Evolutionary conservation across 1,140 invertebrate genomes (phyloP).

Genomic region (Bombus waltoni): DNA sequence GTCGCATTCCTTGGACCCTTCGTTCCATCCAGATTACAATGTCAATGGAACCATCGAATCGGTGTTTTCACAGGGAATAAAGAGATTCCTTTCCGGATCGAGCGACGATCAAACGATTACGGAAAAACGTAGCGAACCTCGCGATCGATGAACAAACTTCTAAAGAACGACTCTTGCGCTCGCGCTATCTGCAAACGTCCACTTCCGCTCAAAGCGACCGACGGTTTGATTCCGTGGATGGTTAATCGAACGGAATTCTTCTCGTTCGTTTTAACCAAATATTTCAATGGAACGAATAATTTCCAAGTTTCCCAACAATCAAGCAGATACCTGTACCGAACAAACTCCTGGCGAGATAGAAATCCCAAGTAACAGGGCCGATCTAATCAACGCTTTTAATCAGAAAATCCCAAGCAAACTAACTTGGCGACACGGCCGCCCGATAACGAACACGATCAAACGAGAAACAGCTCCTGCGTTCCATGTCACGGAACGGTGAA

Average conservation of each 20-base stretch:
- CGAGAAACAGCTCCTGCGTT: not conserved
- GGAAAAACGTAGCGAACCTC: not conserved
- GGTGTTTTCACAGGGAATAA: constrained; percentile 53
- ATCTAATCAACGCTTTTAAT: not conserved
- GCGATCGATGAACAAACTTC: constrained; percentile 6
- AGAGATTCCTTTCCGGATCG: constrained; percentile 49
- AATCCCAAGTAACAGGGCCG: not conserved
- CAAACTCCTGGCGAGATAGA: not conserved
- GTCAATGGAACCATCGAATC: constrained; percentile 51
- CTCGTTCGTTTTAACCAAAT: not conserved
- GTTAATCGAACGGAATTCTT: not conserved
- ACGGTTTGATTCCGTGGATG: not conserved
- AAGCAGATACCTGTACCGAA: not conserved
- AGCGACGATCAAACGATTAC: constrained; percentile 37
- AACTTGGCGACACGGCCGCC: not conserved
- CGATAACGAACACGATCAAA: constrained; percentile 27
- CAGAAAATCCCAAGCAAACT: not conserved
- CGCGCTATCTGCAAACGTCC: no score
- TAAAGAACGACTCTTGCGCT: not conserved
- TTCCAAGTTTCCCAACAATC: not conserved
- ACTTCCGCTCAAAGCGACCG: not conserved
- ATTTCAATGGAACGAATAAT: not conserved
- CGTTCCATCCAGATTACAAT: constrained; percentile 49
- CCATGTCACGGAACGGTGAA: constrained; percentile 7
- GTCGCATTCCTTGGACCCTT: constrained; percentile 41